phyloP scores from a whole-genome alignment of 1,140 invertebrate species.

The Pachyrhynchus sulphureomaculatus region DNA sequence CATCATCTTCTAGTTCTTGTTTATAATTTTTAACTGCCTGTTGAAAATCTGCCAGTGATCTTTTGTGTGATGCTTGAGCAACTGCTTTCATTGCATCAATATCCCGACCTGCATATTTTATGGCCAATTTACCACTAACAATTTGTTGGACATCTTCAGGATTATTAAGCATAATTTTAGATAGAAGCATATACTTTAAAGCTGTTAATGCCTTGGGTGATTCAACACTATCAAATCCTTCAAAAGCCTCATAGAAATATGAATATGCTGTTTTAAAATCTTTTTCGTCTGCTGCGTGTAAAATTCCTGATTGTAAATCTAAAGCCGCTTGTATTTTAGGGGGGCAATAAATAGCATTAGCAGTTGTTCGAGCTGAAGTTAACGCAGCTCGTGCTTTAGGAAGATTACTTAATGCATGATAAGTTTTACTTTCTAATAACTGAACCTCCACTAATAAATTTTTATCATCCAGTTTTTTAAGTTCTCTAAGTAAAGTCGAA shows the following conservation, averaged over 20 bases:
- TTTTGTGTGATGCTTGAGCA: conserved; percentile 92
- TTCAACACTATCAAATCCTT: conserved; percentile 97
- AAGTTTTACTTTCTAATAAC: conserved; percentile 96
- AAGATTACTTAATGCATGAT: conserved; percentile 95
- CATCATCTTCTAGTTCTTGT: conserved; percentile 91
- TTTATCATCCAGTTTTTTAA: conserved; percentile 99
- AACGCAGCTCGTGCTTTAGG: conserved; percentile 96
- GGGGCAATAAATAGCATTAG: conserved; percentile 98
- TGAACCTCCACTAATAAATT: conserved; percentile 96
- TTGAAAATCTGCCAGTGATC: conserved; percentile 96
- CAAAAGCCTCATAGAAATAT: conserved; percentile 99
- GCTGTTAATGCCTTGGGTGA: conserved; percentile 88
- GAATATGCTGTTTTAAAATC: conserved; percentile 99
- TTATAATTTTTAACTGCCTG: conserved; percentile 83
- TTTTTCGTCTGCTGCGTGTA: conserved; percentile 98
- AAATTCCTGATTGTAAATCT: conserved; percentile 96
- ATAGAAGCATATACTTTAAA: conserved; percentile 98
- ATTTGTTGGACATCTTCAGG: conserved; percentile 97
- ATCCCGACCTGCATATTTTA: conserved; percentile 94
- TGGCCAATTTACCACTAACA: conserved; percentile 92
- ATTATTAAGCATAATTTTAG: conserved; percentile 96
- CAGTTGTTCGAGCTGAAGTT: conserved; percentile 97
- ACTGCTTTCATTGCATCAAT: conserved; percentile 98
- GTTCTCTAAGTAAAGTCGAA: conserved; percentile 84
- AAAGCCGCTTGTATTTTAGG: conserved; percentile 96